These are phyloP conservation scores for Entelurus aequoreus DNA, from an alignment of 2,113 vertebrate genomes.

Conservation along the genomic window DNA sequence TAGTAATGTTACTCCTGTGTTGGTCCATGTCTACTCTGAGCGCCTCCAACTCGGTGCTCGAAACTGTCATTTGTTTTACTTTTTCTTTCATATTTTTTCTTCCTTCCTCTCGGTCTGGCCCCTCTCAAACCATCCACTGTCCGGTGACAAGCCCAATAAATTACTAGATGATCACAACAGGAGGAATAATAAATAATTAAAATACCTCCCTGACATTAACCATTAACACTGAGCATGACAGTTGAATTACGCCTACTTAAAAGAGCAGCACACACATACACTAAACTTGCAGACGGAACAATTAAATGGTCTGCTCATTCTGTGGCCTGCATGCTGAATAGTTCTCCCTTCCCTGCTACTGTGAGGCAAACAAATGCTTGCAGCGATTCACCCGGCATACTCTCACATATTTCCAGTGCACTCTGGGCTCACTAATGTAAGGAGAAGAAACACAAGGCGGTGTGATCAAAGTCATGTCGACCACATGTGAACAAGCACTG, in stretches of 20 bases:
- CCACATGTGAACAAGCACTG: slow-evolving; percentile 38
- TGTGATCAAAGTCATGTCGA: slow-evolving; percentile 50
- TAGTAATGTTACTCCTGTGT: too few species aligned
- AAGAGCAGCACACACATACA: neutral
- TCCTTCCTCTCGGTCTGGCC: too few species aligned
- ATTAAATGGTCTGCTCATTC: slow-evolving; percentile 46
- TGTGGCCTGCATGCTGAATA: slow-evolving; percentile 53
- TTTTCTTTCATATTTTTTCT: too few species aligned
- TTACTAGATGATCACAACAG: too few species aligned
- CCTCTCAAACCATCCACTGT: too few species aligned
- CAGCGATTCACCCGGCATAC: slow-evolving; percentile 58
- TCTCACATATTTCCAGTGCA: slow-evolving; percentile 49
- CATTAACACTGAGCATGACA: too few species aligned
- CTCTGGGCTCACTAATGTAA: slow-evolving; percentile 39
- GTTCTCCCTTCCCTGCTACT: slow-evolving; percentile 35
- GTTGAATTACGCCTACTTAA: neutral
- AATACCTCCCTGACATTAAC: too few species aligned
- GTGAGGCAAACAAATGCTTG: slow-evolving; percentile 55
- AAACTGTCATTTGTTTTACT: too few species aligned
- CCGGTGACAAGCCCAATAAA: too few species aligned
- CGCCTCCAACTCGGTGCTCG: too few species aligned
- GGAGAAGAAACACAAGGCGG: slow-evolving; percentile 35
- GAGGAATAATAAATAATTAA: too few species aligned
- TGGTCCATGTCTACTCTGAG: too few species aligned
- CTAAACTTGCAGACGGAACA: slow-evolving; percentile 40